These are phyloP conservation scores for Pelobates cultripes DNA, from an alignment of 2,797 vertebrate genomes.

Conservation along the genomic window DNA sequence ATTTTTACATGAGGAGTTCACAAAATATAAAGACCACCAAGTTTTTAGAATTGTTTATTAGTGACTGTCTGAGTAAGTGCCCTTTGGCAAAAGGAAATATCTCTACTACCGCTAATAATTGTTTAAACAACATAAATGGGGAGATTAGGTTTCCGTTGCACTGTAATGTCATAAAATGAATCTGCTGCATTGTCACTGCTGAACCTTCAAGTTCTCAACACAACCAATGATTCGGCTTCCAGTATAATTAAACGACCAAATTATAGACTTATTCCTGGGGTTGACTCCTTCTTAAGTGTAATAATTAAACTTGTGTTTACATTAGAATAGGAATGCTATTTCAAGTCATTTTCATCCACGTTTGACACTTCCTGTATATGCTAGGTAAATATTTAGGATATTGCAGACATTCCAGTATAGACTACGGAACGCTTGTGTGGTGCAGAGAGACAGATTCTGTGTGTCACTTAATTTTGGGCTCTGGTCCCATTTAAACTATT, in stretches of 20 bases:
- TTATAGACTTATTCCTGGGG: conserved; percentile 27
- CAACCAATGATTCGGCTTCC: conserved; percentile 27
- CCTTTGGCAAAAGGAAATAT: conserved; percentile 51
- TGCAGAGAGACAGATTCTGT: neutral
- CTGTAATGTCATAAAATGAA: conserved; percentile 39
- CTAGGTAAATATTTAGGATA: conserved; percentile 38
- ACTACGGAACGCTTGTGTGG: conserved; percentile 11
- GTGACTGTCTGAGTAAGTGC: conserved; percentile 50
- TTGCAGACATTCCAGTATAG: conserved; percentile 4
- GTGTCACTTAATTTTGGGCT: neutral
- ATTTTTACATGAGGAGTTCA: conserved; percentile 45
- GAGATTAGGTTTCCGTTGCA: conserved; percentile 40
- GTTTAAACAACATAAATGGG: conserved; percentile 49
- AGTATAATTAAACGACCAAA: conserved; percentile 20
- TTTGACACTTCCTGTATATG: conserved; percentile 36
- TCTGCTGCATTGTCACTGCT: conserved; percentile 25
- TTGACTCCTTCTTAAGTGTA: conserved; percentile 34
- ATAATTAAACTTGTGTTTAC: conserved; percentile 42
- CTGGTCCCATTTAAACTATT: neutral
- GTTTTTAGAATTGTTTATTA: conserved; percentile 50
- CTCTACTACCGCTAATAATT: conserved; percentile 45
- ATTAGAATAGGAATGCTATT: conserved; percentile 42
- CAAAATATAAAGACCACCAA: conserved; percentile 49
- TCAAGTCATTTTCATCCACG: conserved; percentile 33
- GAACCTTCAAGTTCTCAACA: neutral